phyloP scores from a whole-genome alignment of 2,113 vertebrate species.

The Glaucidium brasilianum region DNA sequence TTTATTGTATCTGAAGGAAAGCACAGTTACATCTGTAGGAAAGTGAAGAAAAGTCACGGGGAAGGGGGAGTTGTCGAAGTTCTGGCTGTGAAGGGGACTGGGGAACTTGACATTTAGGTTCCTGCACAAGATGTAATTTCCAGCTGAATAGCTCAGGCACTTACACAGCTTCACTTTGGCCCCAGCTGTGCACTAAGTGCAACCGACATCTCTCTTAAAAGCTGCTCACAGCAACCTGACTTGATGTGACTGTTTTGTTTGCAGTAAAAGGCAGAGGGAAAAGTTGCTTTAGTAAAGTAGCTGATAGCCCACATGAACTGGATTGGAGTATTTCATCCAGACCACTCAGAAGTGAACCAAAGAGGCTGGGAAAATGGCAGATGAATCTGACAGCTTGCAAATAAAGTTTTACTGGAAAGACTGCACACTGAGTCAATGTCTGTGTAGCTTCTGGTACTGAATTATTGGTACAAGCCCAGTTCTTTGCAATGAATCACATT shows the following conservation, averaged over 20 bases:
- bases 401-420: conserved; percentile 39
- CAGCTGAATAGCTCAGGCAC: conserved; percentile 52
- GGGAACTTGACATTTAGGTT: conserved; percentile 64
- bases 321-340: not conserved
- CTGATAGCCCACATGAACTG: not conserved
- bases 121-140: conserved; percentile 63
- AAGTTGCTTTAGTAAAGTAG: not conserved
- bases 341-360: not conserved
- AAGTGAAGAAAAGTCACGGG: conserved; percentile 33
- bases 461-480: conserved; percentile 52
- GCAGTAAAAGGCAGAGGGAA: not conserved
- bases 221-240: conserved; percentile 31
- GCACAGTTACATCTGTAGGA: conserved; percentile 15
- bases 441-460: conserved; percentile 20
- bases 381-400: conserved; percentile 58
- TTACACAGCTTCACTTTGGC: conserved; percentile 43
- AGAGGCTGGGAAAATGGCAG: conserved; percentile 29
- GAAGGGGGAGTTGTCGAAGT: not conserved
- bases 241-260: conserved; percentile 50
- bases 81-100: conserved; percentile 23
- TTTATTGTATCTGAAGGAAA: conserved; percentile 56
- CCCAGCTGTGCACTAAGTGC: conserved; percentile 57
- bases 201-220: conserved; percentile 60
- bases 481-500: conserved; percentile 52
- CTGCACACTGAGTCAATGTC: not conserved